These are phyloP conservation scores for Venustaconcha ellipsiformis DNA, from an alignment of 1,140 invertebrate genomes.

Conservation along the genomic window DNA sequence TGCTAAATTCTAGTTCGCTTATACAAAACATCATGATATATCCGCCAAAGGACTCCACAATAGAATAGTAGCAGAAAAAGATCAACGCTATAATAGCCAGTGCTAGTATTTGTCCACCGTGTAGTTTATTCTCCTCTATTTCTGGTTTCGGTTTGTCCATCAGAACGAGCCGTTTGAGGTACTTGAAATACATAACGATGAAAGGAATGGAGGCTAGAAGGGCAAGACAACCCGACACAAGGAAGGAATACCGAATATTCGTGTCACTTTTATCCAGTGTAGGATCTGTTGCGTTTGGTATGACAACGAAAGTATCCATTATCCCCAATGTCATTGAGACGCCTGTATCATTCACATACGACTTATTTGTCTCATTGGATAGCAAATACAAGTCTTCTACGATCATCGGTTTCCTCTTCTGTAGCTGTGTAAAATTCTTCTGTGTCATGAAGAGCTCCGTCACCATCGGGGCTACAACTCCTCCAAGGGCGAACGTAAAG, in stretches of 20 bases:
- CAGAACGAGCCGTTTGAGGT: neutral
- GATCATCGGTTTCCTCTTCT: neutral
- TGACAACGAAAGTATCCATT: neutral
- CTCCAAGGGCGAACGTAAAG: conserved; percentile 48
- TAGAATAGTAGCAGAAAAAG: conserved; percentile 35
- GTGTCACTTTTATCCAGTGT: neutral
- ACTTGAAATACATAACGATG: conserved; percentile 27
- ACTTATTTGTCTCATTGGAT: neutral
- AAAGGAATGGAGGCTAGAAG: conserved; percentile 33
- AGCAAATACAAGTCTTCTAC: neutral
- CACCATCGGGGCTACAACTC: conserved; percentile 45
- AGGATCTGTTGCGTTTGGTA: neutral
- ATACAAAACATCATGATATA: conserved; percentile 43
- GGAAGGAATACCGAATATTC: conserved; percentile 33
- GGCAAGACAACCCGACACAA: conserved; percentile 30
- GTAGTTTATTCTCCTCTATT: conserved; percentile 15
- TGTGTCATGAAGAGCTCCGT: conserved; percentile 45
- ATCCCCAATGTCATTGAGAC: neutral
- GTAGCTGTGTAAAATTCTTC: neutral
- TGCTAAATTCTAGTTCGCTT: conserved; percentile 43
- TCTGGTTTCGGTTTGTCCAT: neutral
- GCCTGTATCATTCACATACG: neutral
- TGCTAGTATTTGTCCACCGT: conserved; percentile 19
- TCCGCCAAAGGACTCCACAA: conserved; percentile 45
- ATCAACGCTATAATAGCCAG: conserved; percentile 31